Evolutionary conservation across 2,888 invertebrate species (phyloP), one percentile per base, ranked within the genome.

Genomic region (Epirrhoe tristata): DNA sequence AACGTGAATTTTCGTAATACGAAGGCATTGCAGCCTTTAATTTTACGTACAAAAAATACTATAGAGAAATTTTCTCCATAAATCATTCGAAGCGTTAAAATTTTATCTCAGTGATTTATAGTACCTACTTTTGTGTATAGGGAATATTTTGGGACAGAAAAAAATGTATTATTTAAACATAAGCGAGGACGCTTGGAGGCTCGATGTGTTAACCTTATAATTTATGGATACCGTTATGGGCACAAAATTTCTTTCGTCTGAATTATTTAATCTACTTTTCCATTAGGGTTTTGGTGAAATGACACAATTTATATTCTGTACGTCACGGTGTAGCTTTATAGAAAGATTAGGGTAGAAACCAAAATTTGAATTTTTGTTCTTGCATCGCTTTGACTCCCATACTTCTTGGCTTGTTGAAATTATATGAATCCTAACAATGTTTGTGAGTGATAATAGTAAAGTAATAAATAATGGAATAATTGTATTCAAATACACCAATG

Each of bases 191-290:
- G 74, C 73, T 73, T 77, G 74, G 73, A 80, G 75, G 76, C 80
- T 73, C 85, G 74, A 86, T 85, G 87, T 89, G 89, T 86, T 86
- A 88, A 86, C 83, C 85, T 86, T 82, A 87, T 92, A 88, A 91
- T 89, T 90, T 92, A 92, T 91, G 87, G 84, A 91, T 81, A 82
- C 84, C 83, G 87, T 91, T 91, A 91, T 89, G 87, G 87, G 81
- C 85, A 87, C 87, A 89, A 90, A 91, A 91, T 91, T 90, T 88
- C 91, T 91, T 90, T 85, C 85, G 84, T 82, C 76, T 91, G 91
- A 90, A 92, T 91, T 91, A 93, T 92, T 91, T 90, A 92, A 92
- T 91, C 90, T 87, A 82, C 87, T 90, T 91, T 92, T 92, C 92
- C 92, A 93, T 93, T 92, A 92, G 86, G 89, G 89, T 88, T 91